These are phyloP conservation scores for Bombus superbus DNA, from an alignment of 1,140 invertebrate species.

Conservation along the genomic window DNA sequence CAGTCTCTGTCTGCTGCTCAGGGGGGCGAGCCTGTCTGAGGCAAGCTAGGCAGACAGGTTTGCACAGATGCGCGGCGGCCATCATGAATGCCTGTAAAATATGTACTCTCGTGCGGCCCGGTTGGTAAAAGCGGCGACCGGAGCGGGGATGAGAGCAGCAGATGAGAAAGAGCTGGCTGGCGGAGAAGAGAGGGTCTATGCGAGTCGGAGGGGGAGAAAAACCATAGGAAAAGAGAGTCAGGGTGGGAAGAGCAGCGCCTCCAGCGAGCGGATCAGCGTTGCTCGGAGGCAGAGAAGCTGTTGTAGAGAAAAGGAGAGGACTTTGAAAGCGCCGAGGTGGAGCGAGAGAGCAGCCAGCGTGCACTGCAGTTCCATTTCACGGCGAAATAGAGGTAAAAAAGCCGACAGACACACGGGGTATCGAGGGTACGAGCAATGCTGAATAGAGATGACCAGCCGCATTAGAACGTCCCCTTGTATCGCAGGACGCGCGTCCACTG, in stretches of 20 bases:
- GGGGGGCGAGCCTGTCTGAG: conserved; percentile 74
- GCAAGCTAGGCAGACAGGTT: conserved; percentile 78
- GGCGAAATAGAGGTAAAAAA: conserved; percentile 66
- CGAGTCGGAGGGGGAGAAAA: conserved; percentile 57
- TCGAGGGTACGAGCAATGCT: conserved; percentile 57
- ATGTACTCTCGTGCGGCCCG: conserved; percentile 80
- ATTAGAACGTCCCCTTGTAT: conserved; percentile 54
- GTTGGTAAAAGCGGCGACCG: conserved; percentile 62
- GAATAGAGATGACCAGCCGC: conserved; percentile 70
- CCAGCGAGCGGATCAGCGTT: conserved; percentile 35
- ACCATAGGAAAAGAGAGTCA: conserved; percentile 61
- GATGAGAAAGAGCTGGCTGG: conserved; percentile 57
- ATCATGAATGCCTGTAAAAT: conserved; percentile 84
- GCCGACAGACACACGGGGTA: conserved; percentile 48
- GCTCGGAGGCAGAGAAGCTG: conserved; percentile 11
- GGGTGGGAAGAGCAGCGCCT: conserved; percentile 50
- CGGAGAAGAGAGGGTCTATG: conserved; percentile 39
- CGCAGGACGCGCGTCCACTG: conserved; percentile 20
- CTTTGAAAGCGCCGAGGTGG: background rate
- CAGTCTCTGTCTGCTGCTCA: conserved; percentile 63
- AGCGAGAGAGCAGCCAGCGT: conserved; percentile 32
- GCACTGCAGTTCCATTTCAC: conserved; percentile 74
- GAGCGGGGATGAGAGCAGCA: conserved; percentile 59
- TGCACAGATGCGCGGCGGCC: conserved; percentile 82
- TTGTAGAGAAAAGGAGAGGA: conserved; percentile 36